Percentiles rank a stretch among this genome's conserved stretches.
phyloP scores from a whole-genome alignment of 2,113 vertebrate genomes.

The Cephalopterus ornatus region DNA sequence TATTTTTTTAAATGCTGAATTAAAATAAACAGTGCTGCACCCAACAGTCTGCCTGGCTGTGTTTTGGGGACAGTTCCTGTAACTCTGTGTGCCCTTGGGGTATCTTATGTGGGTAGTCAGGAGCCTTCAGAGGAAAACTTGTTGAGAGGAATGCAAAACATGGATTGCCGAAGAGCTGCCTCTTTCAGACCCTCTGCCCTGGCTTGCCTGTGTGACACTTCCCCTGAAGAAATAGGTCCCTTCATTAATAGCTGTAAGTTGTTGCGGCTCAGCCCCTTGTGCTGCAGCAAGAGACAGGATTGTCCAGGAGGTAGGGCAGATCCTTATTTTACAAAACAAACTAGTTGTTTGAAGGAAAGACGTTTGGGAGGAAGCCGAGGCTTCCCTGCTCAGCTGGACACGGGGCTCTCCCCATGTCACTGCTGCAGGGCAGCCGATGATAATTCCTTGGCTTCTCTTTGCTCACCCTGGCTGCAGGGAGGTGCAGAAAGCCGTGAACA shows the following conservation, averaged over 20 bases:
- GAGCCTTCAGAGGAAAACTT: background rate
- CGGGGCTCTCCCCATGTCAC: fast-evolving
- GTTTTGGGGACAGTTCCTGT: background rate
- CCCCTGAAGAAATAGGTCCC: background rate
- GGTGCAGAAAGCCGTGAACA: constrained; percentile 96
- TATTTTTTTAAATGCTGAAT: background rate
- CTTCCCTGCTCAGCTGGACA: background rate
- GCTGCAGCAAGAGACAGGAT: background rate
- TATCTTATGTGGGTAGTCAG: background rate
- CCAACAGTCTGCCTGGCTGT: background rate
- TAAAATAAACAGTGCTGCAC: constrained; percentile 6
- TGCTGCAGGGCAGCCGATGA: background rate
- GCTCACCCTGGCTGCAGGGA: constrained; percentile 73
- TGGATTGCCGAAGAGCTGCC: background rate
- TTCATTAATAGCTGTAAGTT: background rate
- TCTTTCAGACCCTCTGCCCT: background rate
- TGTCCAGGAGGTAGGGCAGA: background rate
- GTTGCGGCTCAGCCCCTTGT: background rate
- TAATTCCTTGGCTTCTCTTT: background rate
- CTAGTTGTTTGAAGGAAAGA: background rate
- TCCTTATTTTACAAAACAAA: background rate
- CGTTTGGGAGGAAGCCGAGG: background rate
- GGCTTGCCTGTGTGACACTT: background rate
- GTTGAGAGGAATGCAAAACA: background rate
- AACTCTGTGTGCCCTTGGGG: background rate